These are phyloP conservation scores for Phallusia fumigata DNA, from an alignment of 23 tunicate species.

Conservation along the genomic window DNA sequence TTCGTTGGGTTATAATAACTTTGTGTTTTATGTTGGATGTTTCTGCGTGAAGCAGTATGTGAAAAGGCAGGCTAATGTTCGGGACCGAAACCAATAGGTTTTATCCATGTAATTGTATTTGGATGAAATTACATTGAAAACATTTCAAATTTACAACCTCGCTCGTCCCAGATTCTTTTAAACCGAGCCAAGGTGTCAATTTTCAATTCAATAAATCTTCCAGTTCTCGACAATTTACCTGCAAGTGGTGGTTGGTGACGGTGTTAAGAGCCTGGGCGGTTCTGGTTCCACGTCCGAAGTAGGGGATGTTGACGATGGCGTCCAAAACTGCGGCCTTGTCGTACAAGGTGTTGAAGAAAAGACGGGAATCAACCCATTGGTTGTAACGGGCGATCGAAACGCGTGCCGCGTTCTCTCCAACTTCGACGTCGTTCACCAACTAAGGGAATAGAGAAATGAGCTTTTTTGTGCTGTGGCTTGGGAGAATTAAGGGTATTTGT, in stretches of 20 bases:
- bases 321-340: slow-evolving; percentile 46
- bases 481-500: too few relatives aligned
- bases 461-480: too few relatives aligned
- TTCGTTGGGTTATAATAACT: too few relatives aligned
- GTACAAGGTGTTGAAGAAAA: slow-evolving; percentile 41
- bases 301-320: slow-evolving; percentile 61
- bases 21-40: too few relatives aligned
- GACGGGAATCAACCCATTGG: slow-evolving; percentile 66
- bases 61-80: too few relatives aligned
- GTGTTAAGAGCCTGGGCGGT: slow-evolving; percentile 55
- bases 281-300: slow-evolving; percentile 76
- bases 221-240: slow-evolving; percentile 20
- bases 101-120: too few relatives aligned
- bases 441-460: neutral
- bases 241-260: slow-evolving; percentile 57
- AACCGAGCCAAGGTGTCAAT: too few relatives aligned
- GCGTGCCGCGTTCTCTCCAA: slow-evolving; percentile 41
- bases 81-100: too few relatives aligned
- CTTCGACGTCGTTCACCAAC: slow-evolving; percentile 55
- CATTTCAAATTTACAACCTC: too few relatives aligned
- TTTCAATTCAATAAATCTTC: neutral
- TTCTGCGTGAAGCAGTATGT: too few relatives aligned
- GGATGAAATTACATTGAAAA: too few relatives aligned
- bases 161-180: too few relatives aligned
- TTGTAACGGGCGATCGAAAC: slow-evolving; percentile 69